phyloP scores from a whole-genome alignment of 2,888 invertebrate species.

The Hetaerina titia region DNA sequence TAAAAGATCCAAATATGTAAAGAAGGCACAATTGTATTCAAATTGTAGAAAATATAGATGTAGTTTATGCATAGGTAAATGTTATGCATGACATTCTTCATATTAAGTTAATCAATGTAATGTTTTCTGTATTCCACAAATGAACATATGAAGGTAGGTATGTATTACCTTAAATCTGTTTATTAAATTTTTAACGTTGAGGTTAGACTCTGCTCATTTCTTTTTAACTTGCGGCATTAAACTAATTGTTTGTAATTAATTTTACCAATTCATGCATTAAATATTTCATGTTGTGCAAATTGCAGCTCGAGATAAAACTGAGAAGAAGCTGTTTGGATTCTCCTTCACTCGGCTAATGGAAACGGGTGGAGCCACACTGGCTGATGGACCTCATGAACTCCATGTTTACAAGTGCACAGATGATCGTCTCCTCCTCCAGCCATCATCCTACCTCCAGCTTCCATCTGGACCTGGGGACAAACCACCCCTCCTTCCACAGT shows the following conservation, averaged over 20 bases:
- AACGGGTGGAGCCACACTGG: constrained; percentile 91
- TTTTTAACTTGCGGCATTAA: too few species aligned
- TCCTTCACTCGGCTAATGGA: constrained; percentile 95
- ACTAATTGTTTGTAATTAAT: neutral
- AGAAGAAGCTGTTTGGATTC: constrained; percentile 94
- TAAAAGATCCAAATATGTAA: too few species aligned
- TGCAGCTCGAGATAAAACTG: constrained; percentile 91
- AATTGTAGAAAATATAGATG: too few species aligned
- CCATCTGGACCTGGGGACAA: constrained; percentile 81
- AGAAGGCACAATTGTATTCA: too few species aligned
- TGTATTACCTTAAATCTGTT: too few species aligned
- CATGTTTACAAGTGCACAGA: constrained; percentile 97
- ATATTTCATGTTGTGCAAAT: constrained; percentile 71
- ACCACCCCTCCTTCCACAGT: constrained; percentile 82
- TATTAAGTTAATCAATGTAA: too few species aligned
- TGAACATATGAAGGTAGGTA: too few species aligned
- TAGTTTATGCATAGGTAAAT: too few species aligned
- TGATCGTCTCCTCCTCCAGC: constrained; percentile 82
- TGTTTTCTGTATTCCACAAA: too few species aligned
- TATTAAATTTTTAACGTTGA: too few species aligned
- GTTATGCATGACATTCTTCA: too few species aligned
- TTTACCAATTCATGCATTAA: neutral
- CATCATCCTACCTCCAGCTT: constrained; percentile 78
- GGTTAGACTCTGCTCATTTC: too few species aligned
- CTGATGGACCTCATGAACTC: constrained; percentile 93